A percentile compares a stretch with the other conserved stretches of the same genome.
Evolutionary conservation across 92 coral and sea anemone genomes (phyloP).

Genomic region (Diadumene lineata): DNA sequence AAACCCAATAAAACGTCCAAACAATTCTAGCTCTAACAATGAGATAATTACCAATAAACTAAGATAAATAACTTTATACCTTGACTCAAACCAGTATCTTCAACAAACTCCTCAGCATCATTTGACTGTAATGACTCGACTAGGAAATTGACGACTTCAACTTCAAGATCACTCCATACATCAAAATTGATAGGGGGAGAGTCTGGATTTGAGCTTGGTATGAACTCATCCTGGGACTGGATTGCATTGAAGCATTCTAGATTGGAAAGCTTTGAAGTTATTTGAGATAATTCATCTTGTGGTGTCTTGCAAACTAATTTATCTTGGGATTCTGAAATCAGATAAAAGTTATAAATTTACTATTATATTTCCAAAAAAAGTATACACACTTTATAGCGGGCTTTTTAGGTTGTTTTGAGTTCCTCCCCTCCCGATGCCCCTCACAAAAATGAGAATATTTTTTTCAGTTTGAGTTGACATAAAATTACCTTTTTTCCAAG

Average conservation of each 20-base stretch:
- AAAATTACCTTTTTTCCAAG: slow-evolving; percentile 57
- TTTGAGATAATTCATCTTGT: slow-evolving; percentile 47
- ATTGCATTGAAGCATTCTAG: slow-evolving; percentile 49
- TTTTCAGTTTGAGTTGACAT: too few relatives aligned
- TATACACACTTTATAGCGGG: neutral
- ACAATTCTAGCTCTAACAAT: too few relatives aligned
- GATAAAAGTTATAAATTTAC: neutral
- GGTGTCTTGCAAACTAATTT: slow-evolving; percentile 54
- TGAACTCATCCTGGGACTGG: slow-evolving; percentile 53
- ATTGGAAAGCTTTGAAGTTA: slow-evolving; percentile 35
- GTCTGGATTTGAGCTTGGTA: slow-evolving; percentile 94
- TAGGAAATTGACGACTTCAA: slow-evolving; percentile 73
- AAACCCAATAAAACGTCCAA: too few relatives aligned
- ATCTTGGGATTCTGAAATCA: slow-evolving; percentile 50
- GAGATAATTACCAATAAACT: too few relatives aligned
- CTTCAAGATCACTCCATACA: slow-evolving; percentile 81
- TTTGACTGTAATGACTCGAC: slow-evolving; percentile 52
- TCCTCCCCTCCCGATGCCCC: neutral
- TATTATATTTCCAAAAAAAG: neutral
- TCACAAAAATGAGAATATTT: too few relatives aligned
- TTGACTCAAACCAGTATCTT: slow-evolving; percentile 4
- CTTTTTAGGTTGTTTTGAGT: neutral
- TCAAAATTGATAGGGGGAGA: slow-evolving; percentile 78
- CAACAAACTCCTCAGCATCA: slow-evolving; percentile 23
- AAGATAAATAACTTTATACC: slow-evolving; percentile 13